A percentile compares a stretch with the other conserved stretches of the same genome.
These are phyloP conservation scores for Scaptomyza tumidula DNA, from an alignment of 2,888 invertebrate genomes.

Conservation along the genomic window DNA sequence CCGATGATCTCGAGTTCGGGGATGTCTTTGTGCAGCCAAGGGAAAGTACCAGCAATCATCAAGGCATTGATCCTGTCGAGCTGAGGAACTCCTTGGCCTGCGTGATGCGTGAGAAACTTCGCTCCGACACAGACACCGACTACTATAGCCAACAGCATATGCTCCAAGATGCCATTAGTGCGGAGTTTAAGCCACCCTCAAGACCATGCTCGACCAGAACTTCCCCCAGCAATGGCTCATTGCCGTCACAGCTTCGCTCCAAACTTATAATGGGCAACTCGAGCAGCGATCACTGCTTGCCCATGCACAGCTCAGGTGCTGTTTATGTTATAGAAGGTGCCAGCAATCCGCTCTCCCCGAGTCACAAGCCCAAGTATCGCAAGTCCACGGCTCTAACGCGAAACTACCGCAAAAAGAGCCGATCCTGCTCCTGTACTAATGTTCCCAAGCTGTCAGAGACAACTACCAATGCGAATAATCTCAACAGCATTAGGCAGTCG, in stretches of 20 bases:
- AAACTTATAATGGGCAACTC: constrained; percentile 63
- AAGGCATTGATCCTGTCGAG: constrained; percentile 65
- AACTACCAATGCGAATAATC: constrained; percentile 26
- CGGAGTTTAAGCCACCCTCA: constrained; percentile 52
- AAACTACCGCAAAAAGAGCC: constrained; percentile 63
- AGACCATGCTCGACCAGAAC: constrained; percentile 53
- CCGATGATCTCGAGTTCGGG: constrained; percentile 71
- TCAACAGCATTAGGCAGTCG: constrained; percentile 31
- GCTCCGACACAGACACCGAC: constrained; percentile 76
- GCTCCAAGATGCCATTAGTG: constrained; percentile 35
- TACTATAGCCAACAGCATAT: constrained; percentile 56
- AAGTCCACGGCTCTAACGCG: constrained; percentile 67
- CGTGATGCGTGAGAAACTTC: constrained; percentile 77
- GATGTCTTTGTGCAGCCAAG: constrained; percentile 79
- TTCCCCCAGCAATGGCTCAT: constrained; percentile 58
- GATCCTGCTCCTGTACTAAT: constrained; percentile 71
- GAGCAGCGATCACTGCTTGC: constrained; percentile 61
- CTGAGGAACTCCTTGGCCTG: constrained; percentile 68
- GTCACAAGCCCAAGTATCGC: constrained; percentile 80
- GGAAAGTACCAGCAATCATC: constrained; percentile 26
- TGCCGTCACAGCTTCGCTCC: constrained; percentile 55
- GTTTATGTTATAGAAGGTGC: constrained; percentile 81
- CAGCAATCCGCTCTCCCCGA: constrained; percentile 65
- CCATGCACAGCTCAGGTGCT: constrained; percentile 44
- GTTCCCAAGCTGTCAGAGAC: constrained; percentile 41